A percentile compares a stretch with the other conserved stretches of the same genome.
phyloP scores from a whole-genome alignment of 1,140 invertebrate genomes.

The Neodiprion virginianus region DNA sequence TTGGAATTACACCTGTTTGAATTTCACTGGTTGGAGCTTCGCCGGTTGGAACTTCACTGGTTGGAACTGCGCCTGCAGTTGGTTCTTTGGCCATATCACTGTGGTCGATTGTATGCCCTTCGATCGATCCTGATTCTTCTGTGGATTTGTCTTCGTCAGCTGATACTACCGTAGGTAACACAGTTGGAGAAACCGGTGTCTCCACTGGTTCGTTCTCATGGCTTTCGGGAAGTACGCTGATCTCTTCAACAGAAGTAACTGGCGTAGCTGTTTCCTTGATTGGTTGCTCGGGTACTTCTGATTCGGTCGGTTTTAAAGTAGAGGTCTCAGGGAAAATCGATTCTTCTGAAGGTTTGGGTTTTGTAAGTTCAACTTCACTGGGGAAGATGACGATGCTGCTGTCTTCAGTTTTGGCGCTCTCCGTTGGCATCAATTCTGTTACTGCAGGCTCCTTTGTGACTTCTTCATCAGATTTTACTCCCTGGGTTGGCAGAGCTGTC shows the following conservation, averaged over 20 bases:
- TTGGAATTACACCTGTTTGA: too few relatives aligned
- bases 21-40: too few relatives aligned
- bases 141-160: too few relatives aligned
- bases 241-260: neutral
- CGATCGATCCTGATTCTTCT: too few relatives aligned
- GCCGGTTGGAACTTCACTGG: too few relatives aligned
- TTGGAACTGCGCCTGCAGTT: too few relatives aligned
- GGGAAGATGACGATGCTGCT: neutral
- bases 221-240: neutral
- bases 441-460: neutral
- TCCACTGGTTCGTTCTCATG: neutral
- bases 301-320: neutral
- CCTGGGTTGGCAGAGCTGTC: constrained; percentile 5
- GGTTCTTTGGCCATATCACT: too few relatives aligned
- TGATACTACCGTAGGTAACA: too few relatives aligned
- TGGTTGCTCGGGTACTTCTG: neutral
- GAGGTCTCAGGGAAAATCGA: too few relatives aligned
- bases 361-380: neutral
- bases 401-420: neutral
- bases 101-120: too few relatives aligned
- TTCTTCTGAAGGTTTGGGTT: neutral
- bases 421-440: neutral
- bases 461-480: constrained; percentile 8
- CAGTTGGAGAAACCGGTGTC: too few relatives aligned
- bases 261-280: neutral